Base-by-base conservation (phyloP, 2,113 vertebrate genomes). In the Chunga burmeisteri region DNA sequence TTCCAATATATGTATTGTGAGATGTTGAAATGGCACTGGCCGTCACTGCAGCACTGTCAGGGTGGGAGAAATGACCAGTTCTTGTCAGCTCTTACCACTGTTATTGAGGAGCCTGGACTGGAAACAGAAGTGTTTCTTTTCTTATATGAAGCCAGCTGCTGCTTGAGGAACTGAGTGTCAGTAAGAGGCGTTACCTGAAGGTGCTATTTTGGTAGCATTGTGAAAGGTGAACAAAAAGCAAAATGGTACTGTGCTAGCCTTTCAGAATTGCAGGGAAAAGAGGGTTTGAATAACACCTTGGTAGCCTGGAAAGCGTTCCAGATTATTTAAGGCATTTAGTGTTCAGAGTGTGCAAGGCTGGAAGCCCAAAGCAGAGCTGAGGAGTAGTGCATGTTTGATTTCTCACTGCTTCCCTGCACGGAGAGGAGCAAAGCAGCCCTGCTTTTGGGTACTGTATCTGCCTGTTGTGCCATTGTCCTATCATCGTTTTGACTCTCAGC, bases 1-100 rank as follows among this genome's bases (percentile, higher is more conserved):
- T 79, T 55, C 22, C 3, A 2, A 2, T 50, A 13, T 4, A 40
- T 66, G 9, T 34, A 25, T 38, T 11, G 9, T 0, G 1, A 53
- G 61, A 25, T 61, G 15, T 58, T 66, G 11, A 5, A 10, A 23
- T 21, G 22, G 16, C 17, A 16, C 25, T 42, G 46, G 13, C 20
- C 5, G 34, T 44, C 36, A 25, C 27, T 49, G 40, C 29, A 26
- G 38, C 29, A 8, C 15, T 70, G 49, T n/a, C 0, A 7, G 10
- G 19, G 22, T 30, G 62, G 3, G 20, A 59, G 50, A 86, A 86
- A 53, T 36, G 22, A 20, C 40, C 3, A 8, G 4, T 44, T 66
- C 65, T 91, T 26, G 36, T 72, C 29, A 55, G 7, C 16, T 65
- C 23, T 49, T 61, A 27, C 11, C 17, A 9, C 46, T 85, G 29